These are phyloP conservation scores for Lapara coniferarum DNA, from an alignment of 2,888 invertebrate genomes.

Conservation along the genomic window DNA sequence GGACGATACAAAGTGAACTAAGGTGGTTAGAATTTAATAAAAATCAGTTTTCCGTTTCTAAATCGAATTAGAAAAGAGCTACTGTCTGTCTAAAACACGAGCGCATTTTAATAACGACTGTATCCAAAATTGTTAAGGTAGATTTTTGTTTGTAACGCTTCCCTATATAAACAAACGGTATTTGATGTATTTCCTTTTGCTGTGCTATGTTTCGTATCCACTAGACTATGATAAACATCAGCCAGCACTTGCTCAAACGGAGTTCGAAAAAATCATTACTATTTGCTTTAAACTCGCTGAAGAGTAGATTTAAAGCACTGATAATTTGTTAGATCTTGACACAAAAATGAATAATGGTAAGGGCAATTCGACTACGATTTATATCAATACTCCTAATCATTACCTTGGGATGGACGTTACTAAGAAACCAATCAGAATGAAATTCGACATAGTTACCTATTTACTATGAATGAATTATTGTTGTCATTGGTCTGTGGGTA, in stretches of 20 bases:
- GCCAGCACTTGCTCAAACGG: constrained; percentile 30
- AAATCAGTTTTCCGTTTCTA: constrained; percentile 20
- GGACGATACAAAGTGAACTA: neutral
- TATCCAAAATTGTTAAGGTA: neutral
- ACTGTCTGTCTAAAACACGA: neutral
- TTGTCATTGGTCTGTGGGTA: too few relatives aligned
- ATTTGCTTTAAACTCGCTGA: neutral
- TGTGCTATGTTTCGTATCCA: constrained; percentile 29
- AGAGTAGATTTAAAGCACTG: neutral
- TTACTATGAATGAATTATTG: too few relatives aligned
- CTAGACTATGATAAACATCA: constrained; percentile 34
- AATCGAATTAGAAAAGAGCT: constrained; percentile 19
- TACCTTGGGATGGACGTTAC: too few relatives aligned
- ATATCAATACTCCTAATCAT: too few relatives aligned
- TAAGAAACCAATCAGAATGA: too few relatives aligned
- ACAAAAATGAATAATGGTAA: too few relatives aligned
- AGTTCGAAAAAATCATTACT: constrained; percentile 26
- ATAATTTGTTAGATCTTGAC: too few relatives aligned
- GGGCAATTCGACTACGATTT: too few relatives aligned
- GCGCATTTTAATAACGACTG: neutral
- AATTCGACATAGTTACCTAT: too few relatives aligned
- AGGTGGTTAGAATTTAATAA: constrained; percentile 17
- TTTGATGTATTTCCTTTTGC: constrained; percentile 25
- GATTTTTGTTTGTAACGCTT: neutral
- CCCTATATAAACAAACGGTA: constrained; percentile 20